phyloP scores from a whole-genome alignment of 2,797 vertebrate genomes.

The Zenarchopterus dispar region DNA sequence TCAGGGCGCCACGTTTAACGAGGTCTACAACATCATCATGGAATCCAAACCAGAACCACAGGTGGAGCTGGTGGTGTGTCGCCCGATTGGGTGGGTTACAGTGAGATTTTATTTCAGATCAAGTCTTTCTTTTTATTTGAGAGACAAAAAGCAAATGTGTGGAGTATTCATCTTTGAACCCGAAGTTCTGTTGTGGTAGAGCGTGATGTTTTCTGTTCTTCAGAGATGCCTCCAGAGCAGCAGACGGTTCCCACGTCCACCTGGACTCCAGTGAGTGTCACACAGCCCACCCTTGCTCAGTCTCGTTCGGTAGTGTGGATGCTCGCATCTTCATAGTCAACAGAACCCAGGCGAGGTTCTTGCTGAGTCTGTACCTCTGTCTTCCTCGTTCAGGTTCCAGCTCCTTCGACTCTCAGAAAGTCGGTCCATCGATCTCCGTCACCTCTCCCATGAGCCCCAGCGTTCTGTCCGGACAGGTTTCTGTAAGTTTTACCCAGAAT shows the following conservation, averaged over 20 bases:
- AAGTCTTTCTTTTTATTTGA: too few relatives aligned
- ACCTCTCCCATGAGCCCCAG: slow-evolving; percentile 94
- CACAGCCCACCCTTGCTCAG: background rate
- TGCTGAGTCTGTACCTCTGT: background rate
- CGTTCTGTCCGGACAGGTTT: slow-evolving; percentile 91
- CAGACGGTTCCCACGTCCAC: slow-evolving; percentile 88
- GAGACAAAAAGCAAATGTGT: background rate
- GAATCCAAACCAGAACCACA: slow-evolving; percentile 95
- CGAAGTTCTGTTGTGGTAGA: background rate
- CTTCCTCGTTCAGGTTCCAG: slow-evolving; percentile 85
- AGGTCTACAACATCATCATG: slow-evolving; percentile 97
- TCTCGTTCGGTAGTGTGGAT: too few relatives aligned
- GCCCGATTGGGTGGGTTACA: slow-evolving; percentile 89
- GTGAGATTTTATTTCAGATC: background rate
- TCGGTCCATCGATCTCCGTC: slow-evolving; percentile 93
- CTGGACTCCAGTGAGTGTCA: slow-evolving; percentile 92
- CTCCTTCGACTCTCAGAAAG: slow-evolving; percentile 94
- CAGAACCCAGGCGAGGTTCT: too few relatives aligned
- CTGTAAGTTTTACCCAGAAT: slow-evolving; percentile 85
- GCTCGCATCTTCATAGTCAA: too few relatives aligned
- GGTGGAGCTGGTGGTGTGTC: slow-evolving; percentile 94
- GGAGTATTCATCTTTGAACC: background rate
- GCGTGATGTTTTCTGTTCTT: slow-evolving; percentile 57
- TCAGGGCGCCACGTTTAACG: slow-evolving; percentile 95
- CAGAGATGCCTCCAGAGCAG: slow-evolving; percentile 91